Percentiles rank a stretch among this genome's conserved stretches.
phyloP scores from a whole-genome alignment of 1,140 invertebrate species.

The Melitaea cinxia region DNA sequence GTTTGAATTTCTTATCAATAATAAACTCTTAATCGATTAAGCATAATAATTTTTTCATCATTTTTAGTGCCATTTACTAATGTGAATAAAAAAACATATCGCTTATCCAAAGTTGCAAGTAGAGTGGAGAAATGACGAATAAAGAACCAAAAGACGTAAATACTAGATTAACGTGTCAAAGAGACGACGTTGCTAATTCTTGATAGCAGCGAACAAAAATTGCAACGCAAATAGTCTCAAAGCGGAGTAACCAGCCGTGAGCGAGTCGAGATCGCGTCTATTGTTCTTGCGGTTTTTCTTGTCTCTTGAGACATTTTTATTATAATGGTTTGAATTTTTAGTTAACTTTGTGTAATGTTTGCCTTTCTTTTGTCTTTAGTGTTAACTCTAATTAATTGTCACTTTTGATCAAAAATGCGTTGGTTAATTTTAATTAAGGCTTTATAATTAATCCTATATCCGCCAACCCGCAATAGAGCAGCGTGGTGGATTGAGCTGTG shows the following conservation, averaged over 20 bases:
- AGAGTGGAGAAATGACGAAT: neutral
- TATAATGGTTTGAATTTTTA: constrained; percentile 20
- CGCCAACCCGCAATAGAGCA: too few relatives aligned
- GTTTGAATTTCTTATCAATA: too few relatives aligned
- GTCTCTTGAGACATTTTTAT: constrained; percentile 16
- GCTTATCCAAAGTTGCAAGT: neutral
- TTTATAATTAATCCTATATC: neutral
- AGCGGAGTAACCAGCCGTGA: constrained; percentile 18
- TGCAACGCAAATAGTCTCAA: constrained; percentile 18
- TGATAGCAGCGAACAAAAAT: constrained; percentile 21
- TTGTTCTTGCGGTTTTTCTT: constrained; percentile 15
- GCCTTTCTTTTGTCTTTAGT: neutral
- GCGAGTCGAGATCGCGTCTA: constrained; percentile 13
- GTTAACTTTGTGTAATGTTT: constrained; percentile 5
- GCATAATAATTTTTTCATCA: too few relatives aligned
- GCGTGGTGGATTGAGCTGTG: too few relatives aligned
- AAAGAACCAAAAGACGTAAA: constrained; percentile 1
- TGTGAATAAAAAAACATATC: too few relatives aligned
- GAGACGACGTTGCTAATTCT: constrained; percentile 21
- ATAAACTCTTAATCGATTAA: too few relatives aligned
- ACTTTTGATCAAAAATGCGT: neutral
- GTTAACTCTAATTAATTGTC: neutral
- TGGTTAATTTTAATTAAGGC: neutral
- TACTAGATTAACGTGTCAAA: constrained; percentile 23
- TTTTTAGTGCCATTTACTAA: too few relatives aligned